These are phyloP conservation scores for Onychomys torridus DNA, from an alignment of 2,797 vertebrate species.

Conservation along the genomic window DNA sequence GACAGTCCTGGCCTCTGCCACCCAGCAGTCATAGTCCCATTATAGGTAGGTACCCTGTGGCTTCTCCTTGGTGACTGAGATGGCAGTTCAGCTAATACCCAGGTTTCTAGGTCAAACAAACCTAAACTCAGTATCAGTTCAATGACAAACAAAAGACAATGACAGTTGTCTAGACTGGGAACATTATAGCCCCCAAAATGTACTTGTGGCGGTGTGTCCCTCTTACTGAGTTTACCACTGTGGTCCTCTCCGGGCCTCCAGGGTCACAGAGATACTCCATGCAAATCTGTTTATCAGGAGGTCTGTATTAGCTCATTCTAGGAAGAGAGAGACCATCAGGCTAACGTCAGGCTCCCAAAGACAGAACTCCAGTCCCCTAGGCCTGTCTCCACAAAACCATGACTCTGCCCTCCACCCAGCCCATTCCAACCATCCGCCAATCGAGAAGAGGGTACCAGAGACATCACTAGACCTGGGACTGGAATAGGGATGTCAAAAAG, in stretches of 20 bases:
- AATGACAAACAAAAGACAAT: neutral
- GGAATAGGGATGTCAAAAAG: neutral
- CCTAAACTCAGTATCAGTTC: neutral
- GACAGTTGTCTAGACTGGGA: no score
- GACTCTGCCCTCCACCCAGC: neutral
- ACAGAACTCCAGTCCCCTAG: neutral
- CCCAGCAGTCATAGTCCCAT: accelerated
- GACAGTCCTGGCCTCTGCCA: accelerated
- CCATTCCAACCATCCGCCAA: no score
- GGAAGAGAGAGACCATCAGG: neutral
- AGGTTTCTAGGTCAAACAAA: neutral
- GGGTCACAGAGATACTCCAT: neutral
- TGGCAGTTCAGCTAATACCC: neutral
- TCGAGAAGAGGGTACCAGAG: neutral
- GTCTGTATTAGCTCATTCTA: neutral
- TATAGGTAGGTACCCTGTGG: accelerated
- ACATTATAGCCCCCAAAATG: accelerated
- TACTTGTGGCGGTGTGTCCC: accelerated
- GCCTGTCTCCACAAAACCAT: neutral
- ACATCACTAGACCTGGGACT: accelerated
- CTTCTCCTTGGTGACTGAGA: no score
- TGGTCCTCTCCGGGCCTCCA: neutral
- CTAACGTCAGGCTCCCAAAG: neutral
- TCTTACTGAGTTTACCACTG: neutral
- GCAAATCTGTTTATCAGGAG: neutral